phyloP scores from a whole-genome alignment of 2,797 vertebrate genomes.

The Anabas testudineus region DNA sequence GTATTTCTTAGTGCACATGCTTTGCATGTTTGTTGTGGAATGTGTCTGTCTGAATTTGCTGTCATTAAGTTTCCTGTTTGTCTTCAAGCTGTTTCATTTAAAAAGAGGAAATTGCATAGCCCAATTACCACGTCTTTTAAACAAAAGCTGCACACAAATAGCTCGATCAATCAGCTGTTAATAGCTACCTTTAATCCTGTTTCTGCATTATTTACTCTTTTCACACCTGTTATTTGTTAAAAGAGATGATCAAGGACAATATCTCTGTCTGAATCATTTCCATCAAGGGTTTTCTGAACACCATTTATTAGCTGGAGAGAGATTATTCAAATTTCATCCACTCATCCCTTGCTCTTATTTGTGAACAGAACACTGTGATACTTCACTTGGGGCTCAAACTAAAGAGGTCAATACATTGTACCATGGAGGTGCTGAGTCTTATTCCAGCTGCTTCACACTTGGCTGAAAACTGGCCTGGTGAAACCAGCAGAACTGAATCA shows the following conservation, averaged over 20 bases:
- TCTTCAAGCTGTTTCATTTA: background rate
- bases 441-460: background rate
- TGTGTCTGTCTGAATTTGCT: conserved; percentile 4
- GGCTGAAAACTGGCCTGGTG: background rate
- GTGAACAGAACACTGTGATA: too few relatives aligned
- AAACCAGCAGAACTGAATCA: background rate
- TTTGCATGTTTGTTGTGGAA: conserved; percentile 31
- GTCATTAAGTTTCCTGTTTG: conserved; percentile 3
- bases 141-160: too few relatives aligned
- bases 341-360: too few relatives aligned
- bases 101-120: background rate
- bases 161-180: too few relatives aligned
- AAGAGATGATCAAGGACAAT: background rate
- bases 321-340: too few relatives aligned
- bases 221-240: too few relatives aligned
- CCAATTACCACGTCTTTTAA: too few relatives aligned
- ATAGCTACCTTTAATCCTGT: background rate
- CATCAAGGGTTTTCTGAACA: background rate
- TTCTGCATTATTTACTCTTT: too few relatives aligned
- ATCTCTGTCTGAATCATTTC: background rate
- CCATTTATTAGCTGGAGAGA: too few relatives aligned
- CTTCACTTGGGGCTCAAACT: background rate
- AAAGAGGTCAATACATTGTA: background rate
- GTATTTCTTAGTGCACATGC: conserved; percentile 1
- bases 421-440: background rate